Base-by-base conservation (phyloP, 2,113 vertebrate genomes). In the Synodontis membranacea region DNA sequence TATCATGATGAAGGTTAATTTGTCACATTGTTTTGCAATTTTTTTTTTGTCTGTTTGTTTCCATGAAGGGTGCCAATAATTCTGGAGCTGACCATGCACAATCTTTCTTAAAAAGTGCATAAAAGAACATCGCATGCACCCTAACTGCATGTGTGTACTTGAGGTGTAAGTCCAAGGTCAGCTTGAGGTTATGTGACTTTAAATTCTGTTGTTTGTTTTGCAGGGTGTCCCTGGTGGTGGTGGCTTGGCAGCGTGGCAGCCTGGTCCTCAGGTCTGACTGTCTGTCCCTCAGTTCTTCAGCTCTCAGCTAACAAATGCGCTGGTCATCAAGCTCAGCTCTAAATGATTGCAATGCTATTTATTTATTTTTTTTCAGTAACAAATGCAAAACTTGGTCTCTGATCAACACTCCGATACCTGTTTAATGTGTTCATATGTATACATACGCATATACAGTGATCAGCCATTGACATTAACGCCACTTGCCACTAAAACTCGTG, bases 221-320 rank as follows among this genome's bases (percentile, higher is more conserved):
- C 94, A 98, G 97, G 97, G 97, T 92, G 97, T 97, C 88, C 96
- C 96, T 75, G 97, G 97, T 94, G 91, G 93, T 93, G 95, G 93
- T 87, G 44, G 17, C 12, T 90, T 91, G 90, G 93, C 92, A 90
- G 91, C 89, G 82, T 97, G 95, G 96, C 96, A 97, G 93, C 93
- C 95, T 0, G 97, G 97, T 89, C 97, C 97, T 5, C 96, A 98
- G 97, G 97, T 98, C 90, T 92, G 96, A 96, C 89, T 81, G 52
- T 85, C 88, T 64, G 28, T 66, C 15, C 1, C 74, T 31, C 56
- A 34, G 64, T 56, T 76, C 10, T 60, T 39, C 44, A 42, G 34
- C 39, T 64, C 12, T 75, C 3, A 66, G 48, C 52, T 58, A 28
- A 58, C 5, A 31, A 42, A 17, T 60, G 14, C 46, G 75, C 25